Conservation (phyloP, 1,140 invertebrate genomes). For the Venturia canescens region DNA sequence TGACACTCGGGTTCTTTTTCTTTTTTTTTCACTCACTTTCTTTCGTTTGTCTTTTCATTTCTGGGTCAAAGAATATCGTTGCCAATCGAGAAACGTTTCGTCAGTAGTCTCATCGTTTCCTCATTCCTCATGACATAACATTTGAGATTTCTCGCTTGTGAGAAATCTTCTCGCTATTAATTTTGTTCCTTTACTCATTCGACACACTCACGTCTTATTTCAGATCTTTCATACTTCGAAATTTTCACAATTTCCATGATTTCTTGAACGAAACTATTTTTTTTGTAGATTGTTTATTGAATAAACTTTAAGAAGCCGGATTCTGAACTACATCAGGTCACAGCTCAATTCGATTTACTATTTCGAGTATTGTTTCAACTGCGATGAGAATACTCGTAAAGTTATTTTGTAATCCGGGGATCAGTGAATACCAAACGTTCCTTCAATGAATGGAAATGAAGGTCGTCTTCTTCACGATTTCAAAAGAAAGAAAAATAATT, state of each 20-base stretch:
- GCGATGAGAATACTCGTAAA: too few relatives aligned
- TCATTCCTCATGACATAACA: neutral
- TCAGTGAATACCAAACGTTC: too few relatives aligned
- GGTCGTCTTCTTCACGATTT: too few relatives aligned
- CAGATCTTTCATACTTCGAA: neutral
- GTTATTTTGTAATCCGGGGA: too few relatives aligned
- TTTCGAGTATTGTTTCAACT: too few relatives aligned
- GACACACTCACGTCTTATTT: neutral
- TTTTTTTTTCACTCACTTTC: neutral
- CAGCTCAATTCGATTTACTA: too few relatives aligned
- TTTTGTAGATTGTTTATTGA: neutral
- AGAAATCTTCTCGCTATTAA: neutral
- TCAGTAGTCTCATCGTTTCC: neutral
- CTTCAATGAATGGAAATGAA: too few relatives aligned
- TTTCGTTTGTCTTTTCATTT: neutral
- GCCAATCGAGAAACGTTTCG: conserved; percentile 31
- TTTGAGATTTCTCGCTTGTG: neutral
- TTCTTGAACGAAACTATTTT: neutral
- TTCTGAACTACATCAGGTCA: neutral
- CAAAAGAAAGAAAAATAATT: too few relatives aligned
- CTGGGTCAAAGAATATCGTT: conserved; percentile 28
- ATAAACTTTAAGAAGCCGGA: neutral
- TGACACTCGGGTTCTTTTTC: neutral
- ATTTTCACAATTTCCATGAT: neutral
- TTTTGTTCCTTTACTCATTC: neutral